A percentile compares a stretch with the other conserved stretches of the same genome.
Evolutionary conservation across 2,797 vertebrate genomes (phyloP).

Genomic region (Gadopsis marmoratus): DNA sequence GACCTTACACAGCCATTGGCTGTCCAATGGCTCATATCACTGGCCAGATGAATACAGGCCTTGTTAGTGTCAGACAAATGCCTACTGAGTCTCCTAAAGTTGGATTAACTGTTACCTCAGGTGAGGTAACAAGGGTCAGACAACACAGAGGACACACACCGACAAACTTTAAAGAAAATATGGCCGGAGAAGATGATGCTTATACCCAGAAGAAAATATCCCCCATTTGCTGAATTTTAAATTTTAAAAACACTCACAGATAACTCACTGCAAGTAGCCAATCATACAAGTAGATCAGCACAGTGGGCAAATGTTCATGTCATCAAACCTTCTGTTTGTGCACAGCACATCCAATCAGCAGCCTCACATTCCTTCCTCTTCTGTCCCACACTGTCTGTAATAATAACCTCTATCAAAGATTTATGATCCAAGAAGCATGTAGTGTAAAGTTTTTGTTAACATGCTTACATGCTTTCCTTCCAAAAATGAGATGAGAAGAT

Average conservation of each 20-base stretch:
- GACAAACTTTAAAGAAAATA: background rate
- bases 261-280: background rate
- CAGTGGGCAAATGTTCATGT: background rate
- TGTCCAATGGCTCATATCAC: slow-evolving; percentile 53
- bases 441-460: too few relatives aligned
- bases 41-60: slow-evolving; percentile 70
- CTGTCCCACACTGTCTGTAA: background rate
- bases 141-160: background rate
- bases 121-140: slow-evolving; percentile 5
- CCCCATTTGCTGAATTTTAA: background rate
- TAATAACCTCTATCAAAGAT: too few relatives aligned
- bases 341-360: background rate
- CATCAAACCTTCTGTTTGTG: too few relatives aligned
- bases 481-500: too few relatives aligned
- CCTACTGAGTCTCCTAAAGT: slow-evolving; percentile 1
- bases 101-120: slow-evolving; percentile 11
- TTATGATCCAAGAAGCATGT: background rate
- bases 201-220: background rate
- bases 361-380: background rate
- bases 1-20: slow-evolving; percentile 67
- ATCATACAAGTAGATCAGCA: background rate
- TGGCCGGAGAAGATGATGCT: background rate
- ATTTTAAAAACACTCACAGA: background rate
- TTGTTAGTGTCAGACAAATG: slow-evolving; percentile 59
- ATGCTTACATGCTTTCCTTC: too few relatives aligned